Conservation (phyloP, 1,140 invertebrate genomes). For the Globodera ellingtonae region DNA sequence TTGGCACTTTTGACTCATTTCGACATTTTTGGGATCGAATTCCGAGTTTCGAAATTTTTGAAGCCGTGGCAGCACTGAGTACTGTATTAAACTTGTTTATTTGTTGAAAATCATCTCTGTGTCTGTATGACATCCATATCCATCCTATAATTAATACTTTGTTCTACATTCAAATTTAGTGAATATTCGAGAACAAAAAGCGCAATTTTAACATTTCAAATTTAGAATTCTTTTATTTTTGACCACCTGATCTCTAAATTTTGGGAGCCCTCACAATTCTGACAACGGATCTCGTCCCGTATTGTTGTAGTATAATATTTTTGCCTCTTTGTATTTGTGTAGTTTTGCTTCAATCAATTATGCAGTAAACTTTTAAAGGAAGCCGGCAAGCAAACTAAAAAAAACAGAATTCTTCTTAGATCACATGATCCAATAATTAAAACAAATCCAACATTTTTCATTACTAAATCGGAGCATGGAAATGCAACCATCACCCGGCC, state of each 20-base stretch:
- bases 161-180: no score
- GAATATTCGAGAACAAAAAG: no score
- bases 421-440: background rate
- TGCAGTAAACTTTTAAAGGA: background rate
- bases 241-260: background rate
- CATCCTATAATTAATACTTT: no score
- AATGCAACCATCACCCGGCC: conserved; percentile 24
- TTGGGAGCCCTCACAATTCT: background rate
- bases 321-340: background rate
- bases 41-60: no score
- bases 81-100: no score
- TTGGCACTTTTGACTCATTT: no score
- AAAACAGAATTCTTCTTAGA: background rate
- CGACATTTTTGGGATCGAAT: no score
- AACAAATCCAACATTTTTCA: background rate
- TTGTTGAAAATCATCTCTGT: no score
- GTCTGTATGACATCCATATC: no score
- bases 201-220: no score
- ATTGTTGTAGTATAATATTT: background rate
- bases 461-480: conserved; percentile 7
- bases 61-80: no score
- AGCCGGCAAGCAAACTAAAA: background rate
- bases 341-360: background rate
- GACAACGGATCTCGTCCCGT: background rate
- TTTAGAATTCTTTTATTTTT: background rate